Evolutionary conservation across 2,888 invertebrate genomes (phyloP).

Genomic region (Drosophila borealis): DNA sequence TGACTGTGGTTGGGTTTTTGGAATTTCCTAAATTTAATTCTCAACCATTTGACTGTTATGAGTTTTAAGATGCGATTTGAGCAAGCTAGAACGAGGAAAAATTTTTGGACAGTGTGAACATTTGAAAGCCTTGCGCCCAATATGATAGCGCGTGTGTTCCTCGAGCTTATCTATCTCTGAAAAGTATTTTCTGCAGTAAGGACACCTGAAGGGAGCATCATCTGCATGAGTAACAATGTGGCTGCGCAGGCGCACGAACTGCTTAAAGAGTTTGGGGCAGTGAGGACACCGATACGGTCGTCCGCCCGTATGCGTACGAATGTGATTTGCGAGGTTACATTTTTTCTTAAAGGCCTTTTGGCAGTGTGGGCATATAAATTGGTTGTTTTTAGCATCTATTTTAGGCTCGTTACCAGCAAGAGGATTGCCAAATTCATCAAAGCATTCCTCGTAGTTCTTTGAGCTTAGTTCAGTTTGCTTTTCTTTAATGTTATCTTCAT

Average conservation of each 20-base stretch:
- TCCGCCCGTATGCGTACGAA: conserved; percentile 29
- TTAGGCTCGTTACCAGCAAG: neutral
- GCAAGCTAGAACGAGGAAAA: conserved; percentile 32
- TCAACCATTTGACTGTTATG: neutral
- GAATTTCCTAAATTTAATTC: too few relatives aligned
- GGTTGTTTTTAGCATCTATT: conserved; percentile 7
- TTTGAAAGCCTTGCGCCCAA: conserved; percentile 33
- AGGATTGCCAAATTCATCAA: neutral
- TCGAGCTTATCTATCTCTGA: conserved; percentile 31
- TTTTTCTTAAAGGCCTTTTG: conserved; percentile 28
- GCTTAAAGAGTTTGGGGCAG: conserved; percentile 30
- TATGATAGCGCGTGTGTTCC: conserved; percentile 30
- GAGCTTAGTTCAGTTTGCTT: neutral
- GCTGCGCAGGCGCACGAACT: conserved; percentile 35
- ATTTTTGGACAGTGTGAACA: conserved; percentile 36
- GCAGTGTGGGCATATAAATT: conserved; percentile 36
- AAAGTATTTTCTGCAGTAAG: conserved; percentile 42
- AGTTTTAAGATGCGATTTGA: conserved; percentile 24
- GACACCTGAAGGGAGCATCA: conserved; percentile 47
- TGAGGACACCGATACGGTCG: conserved; percentile 40
- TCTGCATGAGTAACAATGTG: conserved; percentile 44
- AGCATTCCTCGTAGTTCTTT: neutral
- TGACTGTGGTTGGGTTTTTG: too few relatives aligned
- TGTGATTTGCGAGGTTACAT: conserved; percentile 32
- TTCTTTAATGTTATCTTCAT: neutral